These are phyloP conservation scores for Dipus sagitta DNA, from an alignment of 2,797 vertebrate species.

Conservation along the genomic window DNA sequence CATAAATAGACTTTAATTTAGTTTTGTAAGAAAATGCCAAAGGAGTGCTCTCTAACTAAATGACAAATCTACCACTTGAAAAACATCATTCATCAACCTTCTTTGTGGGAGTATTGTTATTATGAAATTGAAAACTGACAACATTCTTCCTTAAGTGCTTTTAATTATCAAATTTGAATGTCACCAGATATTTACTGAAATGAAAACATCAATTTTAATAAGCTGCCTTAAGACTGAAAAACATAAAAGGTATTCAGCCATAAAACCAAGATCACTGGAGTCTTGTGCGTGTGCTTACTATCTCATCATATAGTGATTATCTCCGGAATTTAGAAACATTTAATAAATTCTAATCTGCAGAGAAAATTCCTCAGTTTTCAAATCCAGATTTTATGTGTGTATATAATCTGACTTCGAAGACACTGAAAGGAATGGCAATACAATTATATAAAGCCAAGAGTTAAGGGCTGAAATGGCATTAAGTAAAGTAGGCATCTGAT, in stretches of 20 bases:
- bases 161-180: conserved; percentile 82
- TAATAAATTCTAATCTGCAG: conserved; percentile 36
- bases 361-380: conserved; percentile 24
- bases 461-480: neutral
- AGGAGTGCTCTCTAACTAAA: conserved; percentile 80
- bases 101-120: conserved; percentile 77
- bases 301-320: conserved; percentile 32
- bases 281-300: conserved; percentile 59
- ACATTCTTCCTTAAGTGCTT: conserved; percentile 79
- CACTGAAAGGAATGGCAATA: conserved; percentile 50
- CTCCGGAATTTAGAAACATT: conserved; percentile 63
- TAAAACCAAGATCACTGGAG: conserved; percentile 63
- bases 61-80: conserved; percentile 82
- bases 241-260: conserved; percentile 72
- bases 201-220: conserved; percentile 82
- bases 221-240: conserved; percentile 76
- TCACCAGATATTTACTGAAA: conserved; percentile 76
- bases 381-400: conserved; percentile 32
- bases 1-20: conserved; percentile 81
- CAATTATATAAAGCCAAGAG: conserved; percentile 24
- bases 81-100: conserved; percentile 79
- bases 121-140: conserved; percentile 77
- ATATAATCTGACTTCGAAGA: conserved; percentile 49
- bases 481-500: neutral
- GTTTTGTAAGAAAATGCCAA: conserved; percentile 77